These are phyloP conservation scores for Hydropsyche betteni DNA, from an alignment of 2,888 invertebrate genomes.

Conservation along the genomic window DNA sequence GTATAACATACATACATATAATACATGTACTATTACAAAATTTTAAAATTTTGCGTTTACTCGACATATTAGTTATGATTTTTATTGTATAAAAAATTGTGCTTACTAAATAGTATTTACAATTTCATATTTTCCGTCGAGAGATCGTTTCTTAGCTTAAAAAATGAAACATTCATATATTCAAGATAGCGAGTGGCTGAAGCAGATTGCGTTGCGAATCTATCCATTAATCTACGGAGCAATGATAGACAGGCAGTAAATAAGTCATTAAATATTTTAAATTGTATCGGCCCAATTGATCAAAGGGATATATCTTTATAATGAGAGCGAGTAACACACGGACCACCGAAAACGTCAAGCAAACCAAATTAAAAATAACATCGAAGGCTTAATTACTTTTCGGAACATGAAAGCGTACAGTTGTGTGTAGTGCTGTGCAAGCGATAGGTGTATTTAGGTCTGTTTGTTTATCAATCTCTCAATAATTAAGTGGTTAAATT, in stretches of 20 bases:
- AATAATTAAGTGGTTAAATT: conserved; percentile 22
- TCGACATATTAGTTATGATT: too few relatives aligned
- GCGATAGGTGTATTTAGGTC: conserved; percentile 18
- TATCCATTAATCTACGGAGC: conserved; percentile 36
- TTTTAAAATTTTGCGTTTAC: too few relatives aligned
- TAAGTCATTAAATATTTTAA: conserved; percentile 40
- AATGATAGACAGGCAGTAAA: conserved; percentile 39
- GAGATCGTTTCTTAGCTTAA: background rate
- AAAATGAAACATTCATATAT: background rate
- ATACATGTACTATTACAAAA: too few relatives aligned
- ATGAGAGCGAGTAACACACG: background rate
- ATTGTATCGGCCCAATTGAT: conserved; percentile 39
- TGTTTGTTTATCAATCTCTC: conserved; percentile 28
- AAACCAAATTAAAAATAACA: conserved; percentile 36
- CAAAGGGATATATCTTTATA: conserved; percentile 34
- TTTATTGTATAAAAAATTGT: too few relatives aligned
- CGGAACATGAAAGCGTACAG: conserved; percentile 22
- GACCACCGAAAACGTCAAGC: conserved; percentile 38
- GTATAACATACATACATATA: background rate
- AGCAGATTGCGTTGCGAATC: conserved; percentile 31
- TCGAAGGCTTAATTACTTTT: conserved; percentile 37
- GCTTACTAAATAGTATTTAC: too few relatives aligned
- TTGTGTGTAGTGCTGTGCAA: background rate
- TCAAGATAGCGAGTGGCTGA: conserved; percentile 10
- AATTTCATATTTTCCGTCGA: background rate